Evolutionary conservation across 1,140 invertebrate genomes (phyloP).

Genomic region (Aphis craccivora): DNA sequence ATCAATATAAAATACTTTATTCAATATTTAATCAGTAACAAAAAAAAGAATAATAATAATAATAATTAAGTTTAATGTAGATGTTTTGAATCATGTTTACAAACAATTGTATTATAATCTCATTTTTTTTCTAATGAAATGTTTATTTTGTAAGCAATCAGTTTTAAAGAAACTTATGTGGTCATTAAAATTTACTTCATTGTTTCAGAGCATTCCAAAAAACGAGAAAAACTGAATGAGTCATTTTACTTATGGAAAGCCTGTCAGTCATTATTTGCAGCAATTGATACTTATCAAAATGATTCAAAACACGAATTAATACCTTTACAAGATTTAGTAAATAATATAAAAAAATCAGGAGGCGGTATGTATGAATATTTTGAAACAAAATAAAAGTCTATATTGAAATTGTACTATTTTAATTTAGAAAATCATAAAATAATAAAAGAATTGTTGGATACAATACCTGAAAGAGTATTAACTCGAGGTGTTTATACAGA

Average conservation of each 20-base stretch:
- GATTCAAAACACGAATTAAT: constrained; percentile 69
- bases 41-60: too few relatives aligned
- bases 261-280: constrained; percentile 82
- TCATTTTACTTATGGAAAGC: constrained; percentile 82
- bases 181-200: background rate
- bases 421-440: constrained; percentile 73
- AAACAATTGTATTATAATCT: background rate
- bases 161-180: too few relatives aligned
- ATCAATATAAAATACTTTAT: too few relatives aligned
- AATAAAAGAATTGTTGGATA: constrained; percentile 75
- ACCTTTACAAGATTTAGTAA: constrained; percentile 79
- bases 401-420: constrained; percentile 59
- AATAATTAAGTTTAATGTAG: background rate
- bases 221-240: constrained; percentile 19
- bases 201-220: constrained; percentile 58
- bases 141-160: background rate
- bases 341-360: constrained; percentile 72
- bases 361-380: constrained; percentile 66
- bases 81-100: background rate
- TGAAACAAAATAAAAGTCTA: background rate
- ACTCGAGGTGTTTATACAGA: constrained; percentile 86
- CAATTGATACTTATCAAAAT: constrained; percentile 70
- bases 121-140: background rate
- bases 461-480: constrained; percentile 78
- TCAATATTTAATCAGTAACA: too few relatives aligned